Percentiles rank a stretch among this genome's conserved stretches.
phyloP scores from a whole-genome alignment of 2,797 vertebrate species.

The Phrynocephalus vlangalii region DNA sequence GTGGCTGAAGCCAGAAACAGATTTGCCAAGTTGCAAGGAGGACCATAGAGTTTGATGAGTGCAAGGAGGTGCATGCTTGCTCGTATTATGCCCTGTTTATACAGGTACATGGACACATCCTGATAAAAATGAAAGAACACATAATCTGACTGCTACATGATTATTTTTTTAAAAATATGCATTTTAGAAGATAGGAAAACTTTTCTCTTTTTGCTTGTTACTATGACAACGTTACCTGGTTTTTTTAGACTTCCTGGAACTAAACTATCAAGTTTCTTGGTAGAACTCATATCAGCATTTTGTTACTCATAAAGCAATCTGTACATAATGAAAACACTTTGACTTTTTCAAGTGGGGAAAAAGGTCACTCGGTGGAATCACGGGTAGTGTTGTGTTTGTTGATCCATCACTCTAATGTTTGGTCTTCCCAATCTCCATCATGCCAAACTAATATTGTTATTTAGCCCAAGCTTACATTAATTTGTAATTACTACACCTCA shows the following conservation, averaged over 20 bases:
- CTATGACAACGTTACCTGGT: constrained; percentile 62
- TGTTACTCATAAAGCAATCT: neutral
- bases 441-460: neutral
- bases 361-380: neutral
- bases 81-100: neutral
- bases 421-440: neutral
- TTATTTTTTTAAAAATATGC: neutral
- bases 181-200: constrained; percentile 46
- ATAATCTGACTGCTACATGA: constrained; percentile 28
- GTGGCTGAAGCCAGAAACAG: neutral
- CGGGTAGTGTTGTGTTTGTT: neutral
- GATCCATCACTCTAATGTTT: neutral
- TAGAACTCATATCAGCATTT: constrained; percentile 60
- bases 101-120: neutral
- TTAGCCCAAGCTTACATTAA: constrained; percentile 34
- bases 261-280: constrained; percentile 50
- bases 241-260: constrained; percentile 49
- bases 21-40: neutral
- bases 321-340: constrained; percentile 12
- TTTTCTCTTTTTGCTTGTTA: constrained; percentile 62
- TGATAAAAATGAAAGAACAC: neutral
- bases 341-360: neutral
- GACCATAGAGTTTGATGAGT: neutral
- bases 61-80: too few species aligned
- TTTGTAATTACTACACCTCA: constrained; percentile 50